Percentiles rank a stretch among this genome's conserved stretches.
Evolutionary conservation across 2,888 invertebrate genomes (phyloP).

Genomic region (Criorhina ranunculi): DNA sequence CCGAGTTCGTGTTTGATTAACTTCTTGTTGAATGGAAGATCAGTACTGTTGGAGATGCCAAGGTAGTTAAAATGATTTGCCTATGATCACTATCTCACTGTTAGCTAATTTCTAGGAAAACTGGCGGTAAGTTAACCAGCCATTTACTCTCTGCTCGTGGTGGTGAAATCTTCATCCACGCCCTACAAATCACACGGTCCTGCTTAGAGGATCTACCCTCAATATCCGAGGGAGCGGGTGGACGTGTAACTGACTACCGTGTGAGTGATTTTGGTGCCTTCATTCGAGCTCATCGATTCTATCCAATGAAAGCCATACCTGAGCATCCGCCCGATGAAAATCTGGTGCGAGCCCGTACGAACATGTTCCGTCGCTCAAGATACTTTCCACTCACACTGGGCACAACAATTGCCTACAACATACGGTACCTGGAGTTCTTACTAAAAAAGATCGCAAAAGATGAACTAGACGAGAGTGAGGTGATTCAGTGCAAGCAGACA

Average conservation of each 20-base stretch:
- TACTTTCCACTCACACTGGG: conserved; percentile 96
- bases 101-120: conserved; percentile 86
- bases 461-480: conserved; percentile 92
- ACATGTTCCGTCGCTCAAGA: conserved; percentile 91
- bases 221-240: conserved; percentile 97
- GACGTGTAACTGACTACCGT: conserved; percentile 95
- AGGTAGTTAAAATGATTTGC: conserved; percentile 83
- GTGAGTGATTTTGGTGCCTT: conserved; percentile 94
- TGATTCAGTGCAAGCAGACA: conserved; percentile 93
- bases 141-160: conserved; percentile 97
- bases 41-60: conserved; percentile 95
- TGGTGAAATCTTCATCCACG: conserved; percentile 98
- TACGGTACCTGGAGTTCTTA: conserved; percentile 92
- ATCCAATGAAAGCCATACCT: conserved; percentile 87
- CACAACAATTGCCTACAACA: conserved; percentile 94
- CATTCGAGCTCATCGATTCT: conserved; percentile 93
- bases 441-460: conserved; percentile 92
- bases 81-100: background rate
- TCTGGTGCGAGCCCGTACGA: conserved; percentile 88
- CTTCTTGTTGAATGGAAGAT: conserved; percentile 97
- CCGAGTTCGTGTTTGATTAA: conserved; percentile 99
- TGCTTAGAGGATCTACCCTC: conserved; percentile 97
- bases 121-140: conserved; percentile 94
- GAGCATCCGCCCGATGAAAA: conserved; percentile 80
- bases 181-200: conserved; percentile 92